Conservation (phyloP, 2,797 vertebrate species). For the Novumbra hubbsi region DNA sequence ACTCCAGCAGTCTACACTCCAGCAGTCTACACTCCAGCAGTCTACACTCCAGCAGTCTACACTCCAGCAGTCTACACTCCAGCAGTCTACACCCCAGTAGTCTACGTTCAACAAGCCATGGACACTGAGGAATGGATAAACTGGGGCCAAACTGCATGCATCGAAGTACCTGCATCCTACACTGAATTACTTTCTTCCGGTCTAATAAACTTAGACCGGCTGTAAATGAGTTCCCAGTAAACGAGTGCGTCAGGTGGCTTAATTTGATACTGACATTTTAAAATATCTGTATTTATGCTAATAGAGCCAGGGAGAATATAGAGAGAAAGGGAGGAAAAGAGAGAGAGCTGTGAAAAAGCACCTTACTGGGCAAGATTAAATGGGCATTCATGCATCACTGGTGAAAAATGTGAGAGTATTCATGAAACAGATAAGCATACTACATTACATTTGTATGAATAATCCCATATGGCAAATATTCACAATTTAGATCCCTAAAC, state of each 20-base stretch:
- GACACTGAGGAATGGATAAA: not conserved
- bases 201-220: slow-evolving; percentile 63
- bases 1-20: too few species aligned
- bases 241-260: slow-evolving; percentile 59
- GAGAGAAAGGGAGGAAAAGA: not conserved
- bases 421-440: not conserved
- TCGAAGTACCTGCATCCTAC: not conserved
- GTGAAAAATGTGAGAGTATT: not conserved
- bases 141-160: not conserved
- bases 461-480: not conserved
- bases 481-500: not conserved
- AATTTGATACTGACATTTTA: slow-evolving; percentile 64
- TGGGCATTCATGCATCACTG: not conserved
- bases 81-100: too few species aligned
- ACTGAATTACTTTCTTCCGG: slow-evolving; percentile 29
- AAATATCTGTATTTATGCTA: slow-evolving; percentile 64
- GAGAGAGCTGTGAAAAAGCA: not conserved
- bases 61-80: too few species aligned
- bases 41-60: not conserved
- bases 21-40: too few species aligned
- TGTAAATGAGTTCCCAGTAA: slow-evolving; percentile 39
- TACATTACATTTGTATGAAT: not conserved
- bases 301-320: slow-evolving; percentile 29
- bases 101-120: not conserved
- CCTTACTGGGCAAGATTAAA: not conserved